phyloP scores from a whole-genome alignment of 2,888 invertebrate genomes.

The Cantharis nigra region DNA sequence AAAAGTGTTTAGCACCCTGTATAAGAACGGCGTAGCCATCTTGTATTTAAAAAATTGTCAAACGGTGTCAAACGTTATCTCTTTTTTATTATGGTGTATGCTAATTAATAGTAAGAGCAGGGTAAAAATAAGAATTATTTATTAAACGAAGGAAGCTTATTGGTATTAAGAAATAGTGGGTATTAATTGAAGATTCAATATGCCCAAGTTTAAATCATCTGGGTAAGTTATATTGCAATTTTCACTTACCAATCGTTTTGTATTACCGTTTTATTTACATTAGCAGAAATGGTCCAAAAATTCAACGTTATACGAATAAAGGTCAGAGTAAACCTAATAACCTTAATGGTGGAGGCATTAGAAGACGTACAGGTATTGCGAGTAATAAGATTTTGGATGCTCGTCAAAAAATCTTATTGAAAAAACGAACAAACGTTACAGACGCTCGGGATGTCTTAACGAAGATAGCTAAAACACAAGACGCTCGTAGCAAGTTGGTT shows the following conservation, averaged over 20 bases:
- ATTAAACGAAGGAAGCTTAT: not conserved
- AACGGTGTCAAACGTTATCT: not conserved
- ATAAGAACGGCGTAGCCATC: not conserved
- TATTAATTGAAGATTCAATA: not conserved
- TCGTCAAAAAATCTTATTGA: constrained; percentile 77
- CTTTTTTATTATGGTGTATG: not conserved
- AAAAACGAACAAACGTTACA: constrained; percentile 73
- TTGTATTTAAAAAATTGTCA: not conserved
- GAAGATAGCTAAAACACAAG: constrained; percentile 74
- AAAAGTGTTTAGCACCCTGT: not conserved
- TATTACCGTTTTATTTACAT: not conserved
- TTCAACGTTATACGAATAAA: not conserved
- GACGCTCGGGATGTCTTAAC: constrained; percentile 83
- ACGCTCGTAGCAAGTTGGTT: constrained; percentile 74
- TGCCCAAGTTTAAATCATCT: not conserved
- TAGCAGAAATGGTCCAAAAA: not conserved
- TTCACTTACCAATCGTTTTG: not conserved
- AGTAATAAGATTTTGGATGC: constrained; percentile 64
- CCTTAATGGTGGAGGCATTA: constrained; percentile 7
- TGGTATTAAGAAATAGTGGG: not conserved
- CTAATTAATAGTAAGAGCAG: not conserved
- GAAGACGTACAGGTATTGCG: constrained; percentile 15
- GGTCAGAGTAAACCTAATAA: not conserved
- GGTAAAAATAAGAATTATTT: not conserved
- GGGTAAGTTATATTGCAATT: not conserved